Base-by-base conservation (phyloP, 2,797 vertebrate genomes). In the Falco biarmicus region DNA sequence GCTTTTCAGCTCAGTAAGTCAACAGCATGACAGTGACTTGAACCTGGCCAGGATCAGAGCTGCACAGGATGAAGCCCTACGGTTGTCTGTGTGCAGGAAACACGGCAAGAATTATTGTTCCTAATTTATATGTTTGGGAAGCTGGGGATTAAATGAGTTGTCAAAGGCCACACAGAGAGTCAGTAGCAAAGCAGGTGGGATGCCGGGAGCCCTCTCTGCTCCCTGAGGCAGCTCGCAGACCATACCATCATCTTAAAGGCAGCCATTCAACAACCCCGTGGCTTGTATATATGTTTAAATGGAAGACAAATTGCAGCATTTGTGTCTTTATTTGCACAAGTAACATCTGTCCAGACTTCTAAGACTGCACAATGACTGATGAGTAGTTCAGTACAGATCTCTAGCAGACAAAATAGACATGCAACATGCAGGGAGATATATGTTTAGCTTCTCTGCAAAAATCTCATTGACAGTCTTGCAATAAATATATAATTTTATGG, bases 401-500 rank as follows among this genome's bases (percentile, higher is more conserved):
- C 56, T 45, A 92, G 48, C 66, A 90, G 85, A 61, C 70, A 95
- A 82, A 80, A 90, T 13, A 95, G 90, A 78, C 57, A n/a, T 26
- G n/a, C 41, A 92, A 37, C 54, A 87, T 60, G 24, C n/a, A 50
- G 39, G 54, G 74, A 89, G 84, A 87, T 94, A 22, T 17, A 80
- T 18, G 87, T 15, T 94, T 83, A 95, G 51, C 59, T 90, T 95
- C 64, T 75, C 76, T 91, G 89, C 87, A 97, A 96, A 76, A 80
- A 95, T 63, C 24, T 18, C 89, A 82, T 87, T 73, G 77, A 89
- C 85, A 87, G 87, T 86, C 84, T 93, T 92, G 79, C 45, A 97
- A 93, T 84, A 97, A 97, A 95, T 95, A 57, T 70, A 90, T 96
- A 95, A 94, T 94, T 96, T 93, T 95, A 90, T 95, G 92, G 84